phyloP scores from a whole-genome alignment of 2,888 invertebrate genomes.

The Dynastes tityus region DNA sequence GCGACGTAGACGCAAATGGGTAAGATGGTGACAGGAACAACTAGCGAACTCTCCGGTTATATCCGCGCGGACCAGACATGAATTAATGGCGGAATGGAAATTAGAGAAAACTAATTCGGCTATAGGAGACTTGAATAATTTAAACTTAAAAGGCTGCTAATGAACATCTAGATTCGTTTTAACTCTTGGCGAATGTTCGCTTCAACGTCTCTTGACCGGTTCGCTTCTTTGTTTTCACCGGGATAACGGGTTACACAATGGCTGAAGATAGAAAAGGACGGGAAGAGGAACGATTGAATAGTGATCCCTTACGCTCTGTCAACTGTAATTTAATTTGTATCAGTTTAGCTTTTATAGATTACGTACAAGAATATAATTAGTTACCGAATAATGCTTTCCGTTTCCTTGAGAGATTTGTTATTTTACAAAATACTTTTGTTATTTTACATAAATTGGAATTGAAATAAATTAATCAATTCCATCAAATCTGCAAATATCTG shows the following conservation, averaged over 20 bases:
- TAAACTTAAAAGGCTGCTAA: conserved; percentile 57
- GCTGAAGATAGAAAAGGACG: neutral
- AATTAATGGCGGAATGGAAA: conserved; percentile 66
- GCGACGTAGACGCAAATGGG: conserved; percentile 54
- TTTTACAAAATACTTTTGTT: no score
- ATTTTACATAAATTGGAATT: no score
- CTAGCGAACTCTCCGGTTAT: conserved; percentile 54
- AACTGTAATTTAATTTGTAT: conserved; percentile 33
- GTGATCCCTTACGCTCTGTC: conserved; percentile 22
- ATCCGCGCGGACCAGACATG: conserved; percentile 63
- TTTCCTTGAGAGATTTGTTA: no score
- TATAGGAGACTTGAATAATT: conserved; percentile 56
- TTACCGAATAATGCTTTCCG: no score
- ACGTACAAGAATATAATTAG: neutral
- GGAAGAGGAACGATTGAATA: conserved; percentile 3
- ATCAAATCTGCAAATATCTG: no score
- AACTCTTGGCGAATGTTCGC: conserved; percentile 47
- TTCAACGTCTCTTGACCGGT: conserved; percentile 37
- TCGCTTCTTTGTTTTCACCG: conserved; percentile 31
- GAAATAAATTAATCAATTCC: no score
- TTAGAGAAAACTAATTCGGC: conserved; percentile 62
- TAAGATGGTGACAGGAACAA: conserved; percentile 64
- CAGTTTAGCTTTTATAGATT: conserved; percentile 19
- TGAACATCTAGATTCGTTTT: conserved; percentile 55
- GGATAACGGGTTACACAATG: neutral